These are phyloP conservation scores for Drosophila grimshawi DNA, from an alignment of 1,140 invertebrate genomes.

Conservation along the genomic window DNA sequence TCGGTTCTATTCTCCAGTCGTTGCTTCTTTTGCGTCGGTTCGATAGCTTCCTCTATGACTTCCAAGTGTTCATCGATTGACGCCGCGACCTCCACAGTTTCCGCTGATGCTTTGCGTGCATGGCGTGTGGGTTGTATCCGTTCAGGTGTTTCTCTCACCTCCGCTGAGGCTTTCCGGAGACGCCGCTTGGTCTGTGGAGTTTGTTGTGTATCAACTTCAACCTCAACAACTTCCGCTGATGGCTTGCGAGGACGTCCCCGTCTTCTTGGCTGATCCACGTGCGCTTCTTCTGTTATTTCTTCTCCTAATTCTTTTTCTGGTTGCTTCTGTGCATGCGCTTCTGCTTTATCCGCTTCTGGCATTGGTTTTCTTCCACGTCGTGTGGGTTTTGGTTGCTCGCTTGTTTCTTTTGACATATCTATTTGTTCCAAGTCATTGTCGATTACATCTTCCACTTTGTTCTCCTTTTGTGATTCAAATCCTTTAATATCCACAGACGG, in stretches of 20 bases:
- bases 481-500: not conserved
- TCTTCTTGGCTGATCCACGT: constrained; percentile 24
- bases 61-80: not conserved
- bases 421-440: not conserved
- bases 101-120: constrained; percentile 19
- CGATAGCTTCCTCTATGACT: constrained; percentile 10
- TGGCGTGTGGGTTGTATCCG: constrained; percentile 6
- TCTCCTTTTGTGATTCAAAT: not conserved
- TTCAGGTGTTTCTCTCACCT: constrained; percentile 7
- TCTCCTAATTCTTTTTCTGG: not conserved
- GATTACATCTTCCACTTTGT: not conserved
- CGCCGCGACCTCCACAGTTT: constrained; percentile 1
- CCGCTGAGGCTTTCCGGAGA: constrained; percentile 26
- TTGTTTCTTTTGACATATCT: not conserved
- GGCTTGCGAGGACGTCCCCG: constrained; percentile 25
- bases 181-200: constrained; percentile 31
- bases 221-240: constrained; percentile 7
- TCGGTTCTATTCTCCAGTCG: not conserved
- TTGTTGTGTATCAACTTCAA: not conserved
- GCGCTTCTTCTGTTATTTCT: not conserved
- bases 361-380: not conserved
- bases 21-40: constrained; percentile 19
- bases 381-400: not conserved
- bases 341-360: not conserved
- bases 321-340: not conserved